Evolutionary conservation across 2,888 invertebrate species (phyloP), one percentile per base, ranked within the genome.

Genomic region (Sicus ferrugineus): DNA sequence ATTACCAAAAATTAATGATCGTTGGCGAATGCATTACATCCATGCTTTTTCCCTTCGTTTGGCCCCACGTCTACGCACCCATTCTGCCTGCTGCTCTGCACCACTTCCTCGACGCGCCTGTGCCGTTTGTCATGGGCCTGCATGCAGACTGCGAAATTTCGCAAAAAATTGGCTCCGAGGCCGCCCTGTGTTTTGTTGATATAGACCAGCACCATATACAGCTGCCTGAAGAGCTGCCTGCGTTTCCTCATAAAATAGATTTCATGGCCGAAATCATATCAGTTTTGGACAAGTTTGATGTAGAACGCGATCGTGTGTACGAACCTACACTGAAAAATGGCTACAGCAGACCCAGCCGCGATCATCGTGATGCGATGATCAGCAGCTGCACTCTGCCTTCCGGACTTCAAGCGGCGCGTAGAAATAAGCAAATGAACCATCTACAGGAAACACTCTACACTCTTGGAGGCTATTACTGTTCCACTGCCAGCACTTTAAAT

Each of bases 51-150:
- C 99, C 99, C 1, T 99, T 98, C 84, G 89, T 91, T 30, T 99
- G 99, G 99, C 97, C 97, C 66, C 98, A 99, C 85, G 98, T 99
- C 3, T 99, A 99, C 86, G 99, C 98, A 71, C 99, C 99, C 31
- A 97, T 99, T 80, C 87, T 99, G 78, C 99, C 99, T 1, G 94
- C 97, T 63, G 93, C 95, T 21, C 87, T 97, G 72, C 93, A 95
- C 84, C 97, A 98, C 83, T 99, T 99, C 86, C 89, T 99, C 59
- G 99, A 99, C 86, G 99, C 99, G 5, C 99, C 99, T 0, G 98
- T 99, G 67, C 99, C 99, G 42, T 99, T 97, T 86, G 93, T 99
- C 72, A 99, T 99, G 98, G 99, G 98, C 81, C 86, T 92, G 21
- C 90, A 92, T 80, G 89, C 90, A 0, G 89, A 88, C 21, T 85